phyloP scores from a whole-genome alignment of 2,797 vertebrate genomes.

The Trematomus bernacchii region DNA sequence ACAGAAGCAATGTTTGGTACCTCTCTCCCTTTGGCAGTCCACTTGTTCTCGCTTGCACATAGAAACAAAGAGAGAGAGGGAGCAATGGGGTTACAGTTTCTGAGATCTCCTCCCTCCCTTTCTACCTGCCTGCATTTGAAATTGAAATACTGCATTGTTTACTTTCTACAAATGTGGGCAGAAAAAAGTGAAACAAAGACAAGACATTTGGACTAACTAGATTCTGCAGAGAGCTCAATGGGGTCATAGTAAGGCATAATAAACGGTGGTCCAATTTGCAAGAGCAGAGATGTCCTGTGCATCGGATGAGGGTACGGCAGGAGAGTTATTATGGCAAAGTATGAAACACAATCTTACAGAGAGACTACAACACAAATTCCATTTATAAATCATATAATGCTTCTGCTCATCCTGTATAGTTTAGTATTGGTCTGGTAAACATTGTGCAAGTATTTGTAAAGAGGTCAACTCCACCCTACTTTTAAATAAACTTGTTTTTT shows the following conservation, averaged over 20 bases:
- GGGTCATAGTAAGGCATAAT: constrained; percentile 65
- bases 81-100: constrained; percentile 59
- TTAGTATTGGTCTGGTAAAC: not conserved
- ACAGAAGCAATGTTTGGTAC: constrained; percentile 81
- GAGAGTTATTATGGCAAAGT: constrained; percentile 19
- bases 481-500: not conserved
- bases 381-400: constrained; percentile 14
- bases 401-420: not conserved
- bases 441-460: not conserved
- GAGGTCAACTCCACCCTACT: not conserved
- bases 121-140: constrained; percentile 71
- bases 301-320: constrained; percentile 35
- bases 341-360: constrained; percentile 12
- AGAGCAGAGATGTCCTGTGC: constrained; percentile 26
- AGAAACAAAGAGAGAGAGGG: constrained; percentile 31
- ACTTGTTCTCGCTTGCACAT: constrained; percentile 72
- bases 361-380: not conserved
- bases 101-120: constrained; percentile 63
- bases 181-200: constrained; percentile 73
- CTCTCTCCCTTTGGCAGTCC: constrained; percentile 77
- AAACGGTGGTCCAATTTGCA: constrained; percentile 51
- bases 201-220: constrained; percentile 70
- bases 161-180: constrained; percentile 68
- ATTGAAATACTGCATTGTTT: constrained; percentile 80
- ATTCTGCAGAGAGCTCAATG: constrained; percentile 67